Evolutionary conservation across 2,113 vertebrate genomes (phyloP).

Genomic region (Hypocryptadius cinnamomeus): DNA sequence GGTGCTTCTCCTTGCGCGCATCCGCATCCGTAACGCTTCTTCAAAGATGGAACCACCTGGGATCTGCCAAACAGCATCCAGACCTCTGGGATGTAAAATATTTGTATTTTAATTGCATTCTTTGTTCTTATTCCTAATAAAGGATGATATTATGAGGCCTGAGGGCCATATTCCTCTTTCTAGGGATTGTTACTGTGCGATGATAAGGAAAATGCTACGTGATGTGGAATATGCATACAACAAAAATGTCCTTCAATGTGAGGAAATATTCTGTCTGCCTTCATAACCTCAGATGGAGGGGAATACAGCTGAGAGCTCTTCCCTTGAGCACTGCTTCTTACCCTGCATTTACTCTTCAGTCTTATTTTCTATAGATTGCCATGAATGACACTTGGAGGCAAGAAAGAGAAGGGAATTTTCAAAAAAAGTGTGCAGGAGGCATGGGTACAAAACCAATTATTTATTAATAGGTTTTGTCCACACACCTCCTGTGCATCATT

Average conservation of each 20-base stretch:
- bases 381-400: constrained; percentile 15
- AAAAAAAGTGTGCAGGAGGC: constrained; percentile 44
- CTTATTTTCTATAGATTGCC: constrained; percentile 4
- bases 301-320: constrained; percentile 27
- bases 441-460: constrained; percentile 40
- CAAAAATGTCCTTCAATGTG: not conserved
- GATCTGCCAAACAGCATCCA: not conserved
- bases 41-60: not conserved
- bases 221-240: not conserved
- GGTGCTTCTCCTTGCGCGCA: accelerated
- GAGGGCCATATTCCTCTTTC: constrained; percentile 31
- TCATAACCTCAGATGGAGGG: not conserved
- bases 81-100: constrained; percentile 18
- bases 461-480: constrained; percentile 54
- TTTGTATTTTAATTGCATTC: constrained; percentile 60
- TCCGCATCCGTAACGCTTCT: not conserved
- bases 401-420: constrained; percentile 22
- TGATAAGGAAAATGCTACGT: not conserved
- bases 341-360: not conserved
- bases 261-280: constrained; percentile 8
- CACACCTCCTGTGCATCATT: constrained; percentile 53
- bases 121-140: constrained; percentile 57
- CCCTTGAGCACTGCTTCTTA: constrained; percentile 17
- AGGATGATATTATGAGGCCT: constrained; percentile 46
- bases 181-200: not conserved